Percentiles rank a stretch among this genome's conserved stretches.
Conservation (phyloP, 1,140 invertebrate species). For the Drosophila mayri region DNA sequence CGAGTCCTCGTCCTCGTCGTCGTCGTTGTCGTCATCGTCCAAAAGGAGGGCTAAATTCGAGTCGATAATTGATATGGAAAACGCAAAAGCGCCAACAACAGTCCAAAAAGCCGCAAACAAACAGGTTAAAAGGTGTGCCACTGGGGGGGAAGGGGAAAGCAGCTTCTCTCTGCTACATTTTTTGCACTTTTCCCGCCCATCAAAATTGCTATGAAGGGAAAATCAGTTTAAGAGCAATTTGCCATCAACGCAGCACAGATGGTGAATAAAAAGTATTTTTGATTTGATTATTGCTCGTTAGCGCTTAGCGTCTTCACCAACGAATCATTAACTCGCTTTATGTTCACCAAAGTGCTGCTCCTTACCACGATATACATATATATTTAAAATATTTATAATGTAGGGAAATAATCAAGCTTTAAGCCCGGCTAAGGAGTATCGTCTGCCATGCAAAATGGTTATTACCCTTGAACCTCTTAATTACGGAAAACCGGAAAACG, state of each 20-base stretch:
- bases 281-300: slow-evolving; percentile 84
- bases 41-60: slow-evolving; percentile 63
- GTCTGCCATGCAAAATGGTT: slow-evolving; percentile 65
- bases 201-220: slow-evolving; percentile 3
- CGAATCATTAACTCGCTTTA: slow-evolving; percentile 82
- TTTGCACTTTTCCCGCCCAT: slow-evolving; percentile 31
- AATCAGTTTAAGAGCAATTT: slow-evolving; percentile 55
- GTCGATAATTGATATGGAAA: slow-evolving; percentile 81
- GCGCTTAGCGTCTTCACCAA: slow-evolving; percentile 48
- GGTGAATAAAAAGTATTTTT: slow-evolving; percentile 79
- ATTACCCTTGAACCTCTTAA: slow-evolving; percentile 55
- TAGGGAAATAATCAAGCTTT: neutral
- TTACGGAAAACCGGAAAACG: slow-evolving; percentile 43
- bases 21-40: neutral
- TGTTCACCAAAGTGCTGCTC: slow-evolving; percentile 60
- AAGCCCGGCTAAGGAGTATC: slow-evolving; percentile 8
- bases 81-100: slow-evolving; percentile 65
- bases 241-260: slow-evolving; percentile 31
- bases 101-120: slow-evolving; percentile 78
- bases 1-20: slow-evolving; percentile 1
- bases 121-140: slow-evolving; percentile 57
- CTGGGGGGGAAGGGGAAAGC: neutral
- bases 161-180: slow-evolving; percentile 21
- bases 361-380: neutral
- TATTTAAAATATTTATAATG: neutral